These are phyloP conservation scores for Antennarius maculatus DNA, from an alignment of 2,797 vertebrate species.

Conservation along the genomic window DNA sequence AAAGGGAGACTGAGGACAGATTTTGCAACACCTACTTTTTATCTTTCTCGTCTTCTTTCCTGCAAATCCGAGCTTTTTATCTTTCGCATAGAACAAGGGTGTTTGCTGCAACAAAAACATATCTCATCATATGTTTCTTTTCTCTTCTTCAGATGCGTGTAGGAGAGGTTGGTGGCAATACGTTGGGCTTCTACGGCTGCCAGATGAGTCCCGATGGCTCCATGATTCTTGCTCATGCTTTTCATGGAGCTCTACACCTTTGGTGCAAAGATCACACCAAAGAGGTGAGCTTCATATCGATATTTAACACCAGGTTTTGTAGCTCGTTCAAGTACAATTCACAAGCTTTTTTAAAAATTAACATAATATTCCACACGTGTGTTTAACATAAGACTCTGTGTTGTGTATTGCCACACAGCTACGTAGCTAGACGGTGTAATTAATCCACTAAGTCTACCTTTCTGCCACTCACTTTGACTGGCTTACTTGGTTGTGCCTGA, in stretches of 20 bases:
- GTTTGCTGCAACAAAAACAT: no score
- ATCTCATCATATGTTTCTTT: neutral
- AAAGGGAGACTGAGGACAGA: slow-evolving; percentile 27
- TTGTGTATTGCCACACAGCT: neutral
- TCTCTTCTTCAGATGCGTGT: slow-evolving; percentile 88
- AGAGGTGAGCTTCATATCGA: slow-evolving; percentile 73
- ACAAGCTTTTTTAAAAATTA: no score
- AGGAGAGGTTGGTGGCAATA: slow-evolving; percentile 98
- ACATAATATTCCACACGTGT: neutral
- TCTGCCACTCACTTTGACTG: slow-evolving; percentile 50
- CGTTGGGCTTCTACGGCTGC: slow-evolving; percentile 95
- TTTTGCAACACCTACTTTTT: slow-evolving; percentile 15
- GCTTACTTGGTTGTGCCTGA: slow-evolving; percentile 20
- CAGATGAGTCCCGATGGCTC: slow-evolving; percentile 92
- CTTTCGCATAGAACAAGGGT: neutral
- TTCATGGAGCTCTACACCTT: slow-evolving; percentile 95
- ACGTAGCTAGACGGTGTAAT: slow-evolving; percentile 28
- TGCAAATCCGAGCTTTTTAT: slow-evolving; percentile 4
- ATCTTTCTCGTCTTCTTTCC: neutral
- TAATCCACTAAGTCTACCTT: slow-evolving; percentile 33
- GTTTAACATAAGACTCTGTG: slow-evolving; percentile 16
- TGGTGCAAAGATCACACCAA: slow-evolving; percentile 85
- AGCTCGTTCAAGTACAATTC: neutral
- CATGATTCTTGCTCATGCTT: slow-evolving; percentile 93
- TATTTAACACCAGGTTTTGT: neutral